These are phyloP conservation scores for Zaprionus taronus DNA, from an alignment of 1,140 invertebrate species.

Conservation along the genomic window DNA sequence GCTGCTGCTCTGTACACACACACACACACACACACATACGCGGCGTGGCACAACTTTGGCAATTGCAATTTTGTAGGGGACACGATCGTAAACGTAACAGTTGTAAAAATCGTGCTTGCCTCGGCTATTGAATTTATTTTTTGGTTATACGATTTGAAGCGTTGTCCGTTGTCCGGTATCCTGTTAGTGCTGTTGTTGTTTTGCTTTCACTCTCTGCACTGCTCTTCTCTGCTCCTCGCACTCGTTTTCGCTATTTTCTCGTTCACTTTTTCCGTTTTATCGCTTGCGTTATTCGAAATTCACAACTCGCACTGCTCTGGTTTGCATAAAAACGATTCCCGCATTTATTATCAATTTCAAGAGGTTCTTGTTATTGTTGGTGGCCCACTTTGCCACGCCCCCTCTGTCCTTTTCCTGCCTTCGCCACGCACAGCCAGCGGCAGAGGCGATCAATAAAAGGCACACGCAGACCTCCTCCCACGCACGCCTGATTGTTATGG, in stretches of 20 bases:
- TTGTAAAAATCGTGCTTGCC: background rate
- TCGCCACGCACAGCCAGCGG: constrained; percentile 3
- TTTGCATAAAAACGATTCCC: constrained; percentile 30
- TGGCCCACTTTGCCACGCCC: background rate
- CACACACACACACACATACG: background rate
- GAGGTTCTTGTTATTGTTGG: background rate
- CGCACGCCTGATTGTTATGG: constrained; percentile 18
- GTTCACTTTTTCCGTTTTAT: constrained; percentile 40
- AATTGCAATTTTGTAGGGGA: background rate
- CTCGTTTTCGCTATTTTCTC: constrained; percentile 6
- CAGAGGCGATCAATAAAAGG: constrained; percentile 32
- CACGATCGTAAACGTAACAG: background rate
- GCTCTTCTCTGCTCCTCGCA: background rate
- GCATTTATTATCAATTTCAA: constrained; percentile 38
- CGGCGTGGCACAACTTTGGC: background rate
- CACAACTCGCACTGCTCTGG: constrained; percentile 33
- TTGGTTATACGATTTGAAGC: constrained; percentile 20
- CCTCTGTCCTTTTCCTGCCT: background rate
- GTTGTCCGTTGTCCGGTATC: constrained; percentile 21
- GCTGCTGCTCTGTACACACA: background rate
- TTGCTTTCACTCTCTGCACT: constrained; percentile 20
- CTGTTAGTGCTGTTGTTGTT: constrained; percentile 6
- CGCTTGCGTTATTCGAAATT: constrained; percentile 11
- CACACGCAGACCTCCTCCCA: constrained; percentile 1
- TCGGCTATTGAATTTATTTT: background rate